phyloP scores from a whole-genome alignment of 2,888 invertebrate species.

The Leptinotarsa juncta region DNA sequence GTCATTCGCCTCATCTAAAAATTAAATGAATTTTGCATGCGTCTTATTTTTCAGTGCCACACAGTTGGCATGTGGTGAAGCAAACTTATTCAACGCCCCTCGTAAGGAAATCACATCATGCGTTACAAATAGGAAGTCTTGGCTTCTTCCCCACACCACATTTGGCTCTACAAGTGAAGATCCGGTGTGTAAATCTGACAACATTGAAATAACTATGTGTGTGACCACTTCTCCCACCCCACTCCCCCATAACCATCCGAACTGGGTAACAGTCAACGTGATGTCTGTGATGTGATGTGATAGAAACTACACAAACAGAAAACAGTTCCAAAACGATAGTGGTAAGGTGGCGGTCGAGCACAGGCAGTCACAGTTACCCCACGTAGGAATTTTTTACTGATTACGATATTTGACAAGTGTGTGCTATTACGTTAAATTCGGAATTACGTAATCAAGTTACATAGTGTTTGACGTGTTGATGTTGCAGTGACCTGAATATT shows the following conservation, averaged over 20 bases:
- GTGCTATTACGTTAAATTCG: constrained; percentile 38
- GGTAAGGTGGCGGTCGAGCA: constrained; percentile 64
- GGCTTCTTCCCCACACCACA: constrained; percentile 50
- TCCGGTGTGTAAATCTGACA: constrained; percentile 60
- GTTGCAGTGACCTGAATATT: constrained; percentile 44
- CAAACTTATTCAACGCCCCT: constrained; percentile 27
- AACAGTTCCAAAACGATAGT: constrained; percentile 62
- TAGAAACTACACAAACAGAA: constrained; percentile 52
- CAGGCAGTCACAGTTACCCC: constrained; percentile 65
- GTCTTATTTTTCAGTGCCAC: too few species aligned
- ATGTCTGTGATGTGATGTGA: constrained; percentile 35
- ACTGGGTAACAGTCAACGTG: constrained; percentile 45
- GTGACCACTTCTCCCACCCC: constrained; percentile 52
- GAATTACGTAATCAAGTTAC: constrained; percentile 38
- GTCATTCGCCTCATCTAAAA: too few species aligned
- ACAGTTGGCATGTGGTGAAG: not conserved
- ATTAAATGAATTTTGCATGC: too few species aligned
- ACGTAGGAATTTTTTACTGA: constrained; percentile 32
- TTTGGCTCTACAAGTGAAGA: constrained; percentile 61
- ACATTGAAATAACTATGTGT: constrained; percentile 49
- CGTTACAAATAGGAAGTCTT: constrained; percentile 61
- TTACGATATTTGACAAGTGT: constrained; percentile 34
- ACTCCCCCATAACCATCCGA: constrained; percentile 56
- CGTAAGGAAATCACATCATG: constrained; percentile 37
- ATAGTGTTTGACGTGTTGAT: constrained; percentile 42